Base-by-base conservation (phyloP, 2,888 invertebrate genomes). In the Lomographa bimaculata region DNA sequence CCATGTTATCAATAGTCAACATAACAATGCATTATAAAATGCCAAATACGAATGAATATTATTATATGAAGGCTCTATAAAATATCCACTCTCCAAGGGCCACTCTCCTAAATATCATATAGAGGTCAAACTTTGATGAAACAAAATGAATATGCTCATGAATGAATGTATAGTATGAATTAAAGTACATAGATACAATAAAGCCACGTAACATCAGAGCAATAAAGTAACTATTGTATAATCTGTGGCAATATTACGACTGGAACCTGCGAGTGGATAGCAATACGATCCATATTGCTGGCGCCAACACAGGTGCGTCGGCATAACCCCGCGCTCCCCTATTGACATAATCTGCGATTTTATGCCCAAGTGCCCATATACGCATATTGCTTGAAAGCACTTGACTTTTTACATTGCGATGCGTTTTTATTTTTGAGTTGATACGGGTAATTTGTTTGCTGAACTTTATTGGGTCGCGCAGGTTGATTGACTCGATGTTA, bases 261-360 rank as follows among this genome's bases (percentile, higher is more conserved):
- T n/a, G n/a, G n/a, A n/a, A n/a, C n/a, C n/a, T n/a, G 28, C 17
- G 27, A 19, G 34, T 16, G 23, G 6, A 34, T 43, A 12, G 30
- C 45, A 40, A 46, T 45, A 25, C 23, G 38, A 36, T 33, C 24
- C 14, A 49, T 51, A 48, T 46, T 46, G 39, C 32, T 10, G 18
- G 28, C 14, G 29, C 10, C n/a, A 21, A 27, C 23, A 23, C 49
- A 51, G 47, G 51, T 54, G 51, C 38, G 46, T 26, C 7, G 23
- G 9, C 18, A 23, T 25, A 26, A 14, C 28, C 41, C 27, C 32
- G 37, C 28, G n/a, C 4, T 34, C 26, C 26, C 12, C 34, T 35
- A 39, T 46, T 46, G 45, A 43, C 9, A 46, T 46, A 45, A 44
- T 43, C 44, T 28, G 35, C 29, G 26, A 38, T 46, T 49, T 49